Evolutionary conservation across 1,140 invertebrate species (phyloP).

Genomic region (Bacillus rossius): DNA sequence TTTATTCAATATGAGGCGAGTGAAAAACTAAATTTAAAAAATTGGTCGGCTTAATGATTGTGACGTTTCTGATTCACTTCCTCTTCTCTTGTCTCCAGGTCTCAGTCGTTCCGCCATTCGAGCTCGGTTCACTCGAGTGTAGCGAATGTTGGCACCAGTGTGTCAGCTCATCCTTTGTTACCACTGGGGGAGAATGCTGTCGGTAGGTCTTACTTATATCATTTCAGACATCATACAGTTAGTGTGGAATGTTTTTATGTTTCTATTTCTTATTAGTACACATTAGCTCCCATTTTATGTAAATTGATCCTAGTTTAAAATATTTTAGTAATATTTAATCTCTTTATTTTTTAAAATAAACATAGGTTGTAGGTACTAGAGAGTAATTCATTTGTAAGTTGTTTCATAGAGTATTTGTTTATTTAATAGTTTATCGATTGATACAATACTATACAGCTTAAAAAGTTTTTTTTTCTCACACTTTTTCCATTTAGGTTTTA

Average conservation of each 20-base stretch:
- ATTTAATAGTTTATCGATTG: too few species aligned
- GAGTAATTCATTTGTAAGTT: too few species aligned
- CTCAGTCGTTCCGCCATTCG: conserved; percentile 73
- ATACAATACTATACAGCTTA: too few species aligned
- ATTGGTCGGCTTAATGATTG: too few species aligned
- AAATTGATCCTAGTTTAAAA: too few species aligned
- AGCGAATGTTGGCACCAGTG: conserved; percentile 62
- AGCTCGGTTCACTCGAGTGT: conserved; percentile 52
- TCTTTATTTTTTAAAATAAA: conserved; percentile 16
- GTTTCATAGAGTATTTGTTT: too few species aligned
- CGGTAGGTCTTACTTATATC: conserved; percentile 26
- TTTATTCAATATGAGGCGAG: too few species aligned
- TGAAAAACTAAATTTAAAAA: too few species aligned
- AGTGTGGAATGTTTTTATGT: conserved; percentile 21
- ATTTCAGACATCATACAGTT: conserved; percentile 30
- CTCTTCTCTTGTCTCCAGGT: conserved; percentile 70
- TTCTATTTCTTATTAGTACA: conserved; percentile 19
- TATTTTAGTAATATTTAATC: too few species aligned
- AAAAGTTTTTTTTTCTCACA: too few species aligned
- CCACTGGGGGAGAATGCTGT: conserved; percentile 60
- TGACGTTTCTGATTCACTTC: conserved; percentile 19
- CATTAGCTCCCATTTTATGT: conserved; percentile 18
- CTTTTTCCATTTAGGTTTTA: too few species aligned
- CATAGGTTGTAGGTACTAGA: too few species aligned
- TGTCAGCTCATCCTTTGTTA: conserved; percentile 77